Base-by-base conservation (phyloP, 2,797 vertebrate genomes). In the Macrochelys suwanniensis region DNA sequence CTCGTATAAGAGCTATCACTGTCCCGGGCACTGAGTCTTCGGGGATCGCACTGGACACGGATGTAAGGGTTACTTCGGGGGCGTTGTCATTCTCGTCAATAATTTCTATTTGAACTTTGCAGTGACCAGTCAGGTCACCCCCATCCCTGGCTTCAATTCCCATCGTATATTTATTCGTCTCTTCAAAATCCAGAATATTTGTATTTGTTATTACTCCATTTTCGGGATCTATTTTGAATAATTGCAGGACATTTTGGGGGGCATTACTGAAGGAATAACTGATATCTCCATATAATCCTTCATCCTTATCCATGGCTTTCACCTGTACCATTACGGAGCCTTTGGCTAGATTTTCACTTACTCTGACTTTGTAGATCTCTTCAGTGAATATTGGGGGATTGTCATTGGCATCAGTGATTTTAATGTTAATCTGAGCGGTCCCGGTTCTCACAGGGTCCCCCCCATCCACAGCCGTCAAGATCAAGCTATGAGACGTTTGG, bases 61-160 rank as follows among this genome's bases (percentile, higher is more conserved):
- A 97, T 31, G 96, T 96, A 42, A 97, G 84, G 56, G 80, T 89
- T 42, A 98, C 93, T 82, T 97, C 97, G 1, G 97, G 97, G 4
- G 76, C 84, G 85, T 97, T 98, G 89, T 97, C 97, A 3, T 98
- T 97, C 28, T 98, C 96, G 82, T 99, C 98, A 21, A 97, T 68
- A 87, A 99, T 91, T 31, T 98, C 98, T 42, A 99, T 49, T 7
- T 98, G 78, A 51, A 98, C 77, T 94, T 98, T 98, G 93, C 98
- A 98, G 8, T 97, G 96, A 0, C 98, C 96, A 0, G 89, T 65
- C 54, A 98, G 90, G 7, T 98, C 98, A 50, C 98, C 97, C 0
- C 98, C 97, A n/a, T 99, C 98, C 95, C 97, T 98, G 19, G 98
- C 98, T 87, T 98, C 98, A 57, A 99, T 59, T 25, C 94, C 97